Conservation (phyloP, 1,140 invertebrate species). For the Medauroidea extradentata region DNA sequence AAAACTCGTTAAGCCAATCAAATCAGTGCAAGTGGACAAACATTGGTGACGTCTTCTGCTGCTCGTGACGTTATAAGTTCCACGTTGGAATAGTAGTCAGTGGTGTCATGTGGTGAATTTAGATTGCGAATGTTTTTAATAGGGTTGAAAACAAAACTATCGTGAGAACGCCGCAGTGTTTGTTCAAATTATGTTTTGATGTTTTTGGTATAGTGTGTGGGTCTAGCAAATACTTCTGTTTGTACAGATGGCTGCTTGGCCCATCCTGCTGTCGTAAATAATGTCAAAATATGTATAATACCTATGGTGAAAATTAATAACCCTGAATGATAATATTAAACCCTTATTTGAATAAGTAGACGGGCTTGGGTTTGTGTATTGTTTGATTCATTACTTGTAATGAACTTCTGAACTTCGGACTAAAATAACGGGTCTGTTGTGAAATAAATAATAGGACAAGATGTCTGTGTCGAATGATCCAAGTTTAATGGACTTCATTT, state of each 20-base stretch:
- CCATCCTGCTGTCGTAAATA: no score
- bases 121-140: neutral
- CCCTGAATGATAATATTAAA: no score
- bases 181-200: neutral
- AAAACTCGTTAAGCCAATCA: slow-evolving; percentile 11
- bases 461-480: slow-evolving; percentile 8
- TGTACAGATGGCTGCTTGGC: neutral
- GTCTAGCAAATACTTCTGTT: neutral
- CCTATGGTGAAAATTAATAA: no score
- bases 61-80: neutral
- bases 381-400: neutral
- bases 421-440: neutral
- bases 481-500: slow-evolving; percentile 12
- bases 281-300: no score
- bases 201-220: neutral
- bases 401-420: neutral
- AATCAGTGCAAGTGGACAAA: slow-evolving; percentile 3
- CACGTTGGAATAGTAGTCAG: slow-evolving; percentile 8
- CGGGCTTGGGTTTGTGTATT: neutral
- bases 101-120: neutral
- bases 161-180: neutral
- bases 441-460: neutral
- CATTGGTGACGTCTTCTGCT: neutral
- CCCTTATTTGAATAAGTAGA: no score
- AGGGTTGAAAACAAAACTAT: neutral